phyloP scores from a whole-genome alignment of 2,797 vertebrate genomes.

The Leucoraja ocellata region DNA sequence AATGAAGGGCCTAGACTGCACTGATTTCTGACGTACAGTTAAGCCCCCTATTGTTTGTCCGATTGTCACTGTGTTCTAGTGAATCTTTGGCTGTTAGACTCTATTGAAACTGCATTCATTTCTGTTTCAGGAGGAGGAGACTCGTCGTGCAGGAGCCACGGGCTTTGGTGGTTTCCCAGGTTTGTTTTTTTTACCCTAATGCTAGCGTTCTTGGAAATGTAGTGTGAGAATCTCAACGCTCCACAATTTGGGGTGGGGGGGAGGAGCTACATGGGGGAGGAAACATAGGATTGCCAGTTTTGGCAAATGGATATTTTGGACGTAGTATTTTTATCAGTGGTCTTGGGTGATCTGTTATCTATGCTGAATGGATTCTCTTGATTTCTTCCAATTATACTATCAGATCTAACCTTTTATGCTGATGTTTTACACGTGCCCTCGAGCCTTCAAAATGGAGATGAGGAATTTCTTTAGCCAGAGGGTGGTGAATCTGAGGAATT shows the following conservation, averaged over 20 bases:
- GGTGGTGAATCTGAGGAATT: too few relatives aligned
- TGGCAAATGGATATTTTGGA: neutral
- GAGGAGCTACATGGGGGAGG: too few relatives aligned
- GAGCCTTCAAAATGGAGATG: too few relatives aligned
- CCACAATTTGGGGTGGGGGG: too few relatives aligned
- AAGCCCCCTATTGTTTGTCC: neutral
- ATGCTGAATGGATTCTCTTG: neutral
- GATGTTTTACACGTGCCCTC: neutral
- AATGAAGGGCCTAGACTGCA: neutral
- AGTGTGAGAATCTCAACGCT: constrained; percentile 45
- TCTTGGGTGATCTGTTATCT: constrained; percentile 49
- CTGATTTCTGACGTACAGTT: neutral
- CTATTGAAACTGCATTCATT: constrained; percentile 43
- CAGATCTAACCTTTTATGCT: neutral
- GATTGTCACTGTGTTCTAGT: neutral
- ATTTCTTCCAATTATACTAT: neutral
- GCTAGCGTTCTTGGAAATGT: too few relatives aligned
- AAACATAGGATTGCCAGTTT: constrained; percentile 40
- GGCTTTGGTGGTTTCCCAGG: constrained; percentile 72
- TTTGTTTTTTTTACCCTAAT: constrained; percentile 37
- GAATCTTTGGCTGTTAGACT: neutral
- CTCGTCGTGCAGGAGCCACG: constrained; percentile 66
- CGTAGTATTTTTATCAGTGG: constrained; percentile 44
- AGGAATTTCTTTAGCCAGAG: too few relatives aligned
- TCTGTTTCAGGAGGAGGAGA: constrained; percentile 77